These are phyloP conservation scores for Cololabis saira DNA, from an alignment of 2,113 vertebrate genomes.

Conservation along the genomic window DNA sequence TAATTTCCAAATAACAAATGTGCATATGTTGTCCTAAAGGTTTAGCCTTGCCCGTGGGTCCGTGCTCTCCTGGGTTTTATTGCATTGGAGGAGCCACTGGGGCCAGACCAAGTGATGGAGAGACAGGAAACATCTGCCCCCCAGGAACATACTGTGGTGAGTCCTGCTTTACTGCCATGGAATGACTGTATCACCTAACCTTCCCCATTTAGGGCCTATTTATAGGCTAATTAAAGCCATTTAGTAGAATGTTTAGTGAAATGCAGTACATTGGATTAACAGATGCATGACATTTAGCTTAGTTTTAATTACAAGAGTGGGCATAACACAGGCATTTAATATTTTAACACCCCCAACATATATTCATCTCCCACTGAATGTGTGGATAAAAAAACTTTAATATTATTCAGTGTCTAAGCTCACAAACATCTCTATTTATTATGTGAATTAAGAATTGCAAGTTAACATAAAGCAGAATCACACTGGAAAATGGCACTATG, in stretches of 20 bases:
- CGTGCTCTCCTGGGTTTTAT: slow-evolving; percentile 88
- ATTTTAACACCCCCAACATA: background rate
- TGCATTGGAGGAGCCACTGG: slow-evolving; percentile 82
- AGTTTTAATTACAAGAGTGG: background rate
- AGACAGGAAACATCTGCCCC: slow-evolving; percentile 87
- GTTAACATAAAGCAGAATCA: background rate
- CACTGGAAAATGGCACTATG: background rate
- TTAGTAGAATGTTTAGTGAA: background rate
- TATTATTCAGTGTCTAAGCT: background rate
- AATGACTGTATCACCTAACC: slow-evolving; percentile 3
- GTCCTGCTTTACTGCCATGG: slow-evolving; percentile 38
- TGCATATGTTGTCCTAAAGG: slow-evolving; percentile 73
- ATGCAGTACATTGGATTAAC: background rate
- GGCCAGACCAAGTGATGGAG: slow-evolving; percentile 83
- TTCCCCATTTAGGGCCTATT: slow-evolving; percentile 8
- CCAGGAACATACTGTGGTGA: slow-evolving; percentile 89
- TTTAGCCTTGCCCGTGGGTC: slow-evolving; percentile 84
- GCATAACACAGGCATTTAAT: background rate
- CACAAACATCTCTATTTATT: background rate
- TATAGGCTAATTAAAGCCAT: background rate
- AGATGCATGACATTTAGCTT: background rate
- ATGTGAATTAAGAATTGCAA: too few species aligned
- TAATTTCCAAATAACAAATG: slow-evolving; percentile 7
- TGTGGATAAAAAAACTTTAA: background rate
- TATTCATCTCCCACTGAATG: background rate